Base-by-base conservation (phyloP, 2,888 invertebrate species). In the Stenoptilia bipunctidactyla region DNA sequence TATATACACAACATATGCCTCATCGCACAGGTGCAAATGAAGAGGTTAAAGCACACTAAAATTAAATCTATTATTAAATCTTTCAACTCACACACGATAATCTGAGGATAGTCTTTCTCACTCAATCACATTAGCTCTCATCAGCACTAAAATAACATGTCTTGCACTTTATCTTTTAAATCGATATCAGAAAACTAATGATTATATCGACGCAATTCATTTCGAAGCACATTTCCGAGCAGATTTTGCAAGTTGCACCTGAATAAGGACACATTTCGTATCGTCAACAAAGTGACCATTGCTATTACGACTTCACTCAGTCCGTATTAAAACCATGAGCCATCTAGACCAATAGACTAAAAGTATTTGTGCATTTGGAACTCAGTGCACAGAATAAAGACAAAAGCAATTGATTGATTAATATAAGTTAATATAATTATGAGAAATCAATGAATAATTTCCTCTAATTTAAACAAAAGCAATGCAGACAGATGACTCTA, bases 81-180 rank as follows among this genome's bases (percentile, higher is more conserved):
- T 20, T 20, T 20, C 30, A 30, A 30, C 30, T 30, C 12, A 30
- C 30, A 30, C 30, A 30, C 30, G 30, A 12, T n/a, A 30, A 30
- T 30, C 10, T n/a, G 30, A 10, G 12, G 30, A 10, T 30, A 3
- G 9, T 12, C 30, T 12, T 30, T 30, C 30, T 30, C 30, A 30
- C 30, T 30, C 30, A 30, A 30, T 30, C 30, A 58, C 54, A 61
- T 50, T 39, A 60, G 52, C 58, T 53, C 50, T 48, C 51, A 50
- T 53, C 45, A 51, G 55, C 48, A 55, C 46, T 56, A 51, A 48
- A 50, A 57, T 44, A 54, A 72, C 49, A 55, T 66, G 50, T 49
- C 52, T 51, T 46, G 42, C 49, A 56, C 48, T 53, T 58, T 63
- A 63, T 60, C 59, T 69, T 61, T 62, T 61, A 49, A 58, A 66